Conservation (phyloP, 2,888 invertebrate genomes). For the Uropetala carovei region DNA sequence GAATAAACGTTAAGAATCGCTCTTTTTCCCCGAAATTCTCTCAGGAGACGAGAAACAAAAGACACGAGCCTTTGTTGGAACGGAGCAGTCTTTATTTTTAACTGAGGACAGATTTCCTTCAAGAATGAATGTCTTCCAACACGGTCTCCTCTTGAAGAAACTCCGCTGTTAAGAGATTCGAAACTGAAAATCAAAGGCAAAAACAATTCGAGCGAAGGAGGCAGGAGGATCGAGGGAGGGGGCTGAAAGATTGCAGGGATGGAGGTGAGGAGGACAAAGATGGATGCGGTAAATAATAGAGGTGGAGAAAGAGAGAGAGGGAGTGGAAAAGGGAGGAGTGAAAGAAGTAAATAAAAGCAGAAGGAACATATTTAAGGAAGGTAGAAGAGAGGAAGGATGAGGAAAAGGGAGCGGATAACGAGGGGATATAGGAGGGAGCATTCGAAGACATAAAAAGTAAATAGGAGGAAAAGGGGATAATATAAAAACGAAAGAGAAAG, state of each 20-base stretch:
- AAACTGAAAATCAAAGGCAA: conserved; percentile 9
- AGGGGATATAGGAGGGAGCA: too few species aligned
- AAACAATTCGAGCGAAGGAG: neutral
- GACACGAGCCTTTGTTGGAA: too few species aligned
- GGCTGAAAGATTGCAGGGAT: neutral
- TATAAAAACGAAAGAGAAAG: too few species aligned
- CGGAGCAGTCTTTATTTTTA: too few species aligned
- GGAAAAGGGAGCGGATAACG: too few species aligned
- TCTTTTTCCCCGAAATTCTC: too few species aligned
- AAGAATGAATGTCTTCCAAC: neutral
- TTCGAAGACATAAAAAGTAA: too few species aligned
- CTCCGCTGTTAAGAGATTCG: neutral
- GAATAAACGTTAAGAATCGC: too few species aligned
- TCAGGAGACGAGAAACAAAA: too few species aligned
- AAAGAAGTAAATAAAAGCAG: neutral
- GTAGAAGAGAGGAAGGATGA: neutral
- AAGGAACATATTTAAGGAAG: neutral
- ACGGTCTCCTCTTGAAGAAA: neutral
- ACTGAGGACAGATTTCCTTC: too few species aligned
- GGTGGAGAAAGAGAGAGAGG: neutral
- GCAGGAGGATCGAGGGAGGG: neutral
- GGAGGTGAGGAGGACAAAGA: neutral
- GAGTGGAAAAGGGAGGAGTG: neutral
- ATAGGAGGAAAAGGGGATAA: too few species aligned
- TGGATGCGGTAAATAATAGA: neutral